Evolutionary conservation across 2,797 vertebrate species (phyloP), one percentile per base, ranked within the genome.

Genomic region (Cyprinodon diabolis): DNA sequence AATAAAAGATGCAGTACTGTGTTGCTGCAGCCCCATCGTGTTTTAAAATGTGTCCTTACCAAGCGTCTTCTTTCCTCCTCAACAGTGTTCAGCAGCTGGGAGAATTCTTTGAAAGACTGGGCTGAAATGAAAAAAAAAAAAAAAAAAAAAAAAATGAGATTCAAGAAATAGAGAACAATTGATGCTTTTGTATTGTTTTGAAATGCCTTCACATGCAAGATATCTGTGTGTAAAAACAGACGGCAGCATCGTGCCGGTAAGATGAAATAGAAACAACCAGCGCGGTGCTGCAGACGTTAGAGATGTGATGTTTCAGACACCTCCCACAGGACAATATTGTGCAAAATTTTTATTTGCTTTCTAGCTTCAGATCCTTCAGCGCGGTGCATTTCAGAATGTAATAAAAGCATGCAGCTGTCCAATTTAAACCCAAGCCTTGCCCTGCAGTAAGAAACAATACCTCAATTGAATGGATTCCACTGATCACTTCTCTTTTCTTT

Each of bases 91-190:
- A 98, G 87, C 69, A 98, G 95, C 75, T 97, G 95, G 73, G 97
- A 97, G 89, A 98, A 98, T 87, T 99, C 97, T 90, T 98, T 98
- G 87, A 99, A 93, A 6, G 97, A 99, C 86, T 98, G 97, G 72
- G 97, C 97, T 98, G 89, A 83, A 94, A 92, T 4, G 71, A 68
- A 95, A 62, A 84, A 85, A 5, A 75, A 4, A 84, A 85, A 5
- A 75, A 4, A 15, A 7, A 21, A 40, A 4, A 17, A 73, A 15
- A 2, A 66, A 58, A 71, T 48, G 0, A 45, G 17, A 13, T 49
- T 55, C 6, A 65, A 4, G 21, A 21, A 43, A 45, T 45, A 45
- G 58, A 19, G 1, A 40, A 21, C 13, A 62, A 40, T 11, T 40
- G 9, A 40, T 40, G 54, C 30, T 30, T 30, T 30, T 30, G n/a